Percentiles rank a stretch among this genome's conserved stretches.
phyloP scores from a whole-genome alignment of 1,140 invertebrate genomes.

The Aphis craccivora region DNA sequence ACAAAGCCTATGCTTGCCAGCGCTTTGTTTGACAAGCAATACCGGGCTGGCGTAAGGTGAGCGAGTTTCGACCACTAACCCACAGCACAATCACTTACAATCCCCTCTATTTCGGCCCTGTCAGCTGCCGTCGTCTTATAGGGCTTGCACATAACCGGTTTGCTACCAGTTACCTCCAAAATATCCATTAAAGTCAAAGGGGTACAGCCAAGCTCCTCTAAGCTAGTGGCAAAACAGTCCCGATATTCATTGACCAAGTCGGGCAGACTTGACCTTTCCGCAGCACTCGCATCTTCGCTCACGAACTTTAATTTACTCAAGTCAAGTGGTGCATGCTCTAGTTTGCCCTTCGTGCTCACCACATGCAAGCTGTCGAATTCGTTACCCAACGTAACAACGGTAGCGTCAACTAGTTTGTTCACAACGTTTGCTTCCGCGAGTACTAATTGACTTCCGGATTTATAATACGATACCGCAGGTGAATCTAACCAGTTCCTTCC shows the following conservation, averaged over 20 bases:
- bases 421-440: not conserved
- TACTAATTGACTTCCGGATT: not conserved
- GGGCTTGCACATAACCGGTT: no score
- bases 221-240: no score
- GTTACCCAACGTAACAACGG: not conserved
- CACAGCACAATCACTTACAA: not conserved
- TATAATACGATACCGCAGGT: not conserved
- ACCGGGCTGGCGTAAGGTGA: not conserved
- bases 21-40: conserved; percentile 25
- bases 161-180: no score
- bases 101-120: not conserved
- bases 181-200: no score
- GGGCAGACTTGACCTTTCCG: no score
- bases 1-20: conserved; percentile 57
- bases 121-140: not conserved
- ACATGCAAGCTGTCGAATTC: not conserved
- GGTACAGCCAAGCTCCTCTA: no score
- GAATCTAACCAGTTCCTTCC: not conserved
- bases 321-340: no score
- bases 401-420: not conserved
- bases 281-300: no score
- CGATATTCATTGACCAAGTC: no score
- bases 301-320: no score
- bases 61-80: not conserved
- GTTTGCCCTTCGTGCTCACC: no score